Percentiles rank a stretch among this genome's conserved stretches.
Conservation (phyloP, 2,113 vertebrate genomes). For the Myotis lucifugus region DNA sequence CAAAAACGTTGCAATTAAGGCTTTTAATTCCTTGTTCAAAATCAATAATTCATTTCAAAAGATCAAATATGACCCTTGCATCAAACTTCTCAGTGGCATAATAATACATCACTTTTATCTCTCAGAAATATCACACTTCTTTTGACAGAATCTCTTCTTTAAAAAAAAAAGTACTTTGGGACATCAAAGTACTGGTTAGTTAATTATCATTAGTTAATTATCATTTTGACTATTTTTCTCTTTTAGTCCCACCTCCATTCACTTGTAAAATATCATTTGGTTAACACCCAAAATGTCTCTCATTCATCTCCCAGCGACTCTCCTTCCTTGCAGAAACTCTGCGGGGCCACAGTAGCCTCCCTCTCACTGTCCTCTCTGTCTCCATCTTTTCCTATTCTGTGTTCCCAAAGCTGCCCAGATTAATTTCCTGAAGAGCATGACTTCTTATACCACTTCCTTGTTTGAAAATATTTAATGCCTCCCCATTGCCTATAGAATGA, state of each 20-base stretch:
- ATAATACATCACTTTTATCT: neutral
- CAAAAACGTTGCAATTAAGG: neutral
- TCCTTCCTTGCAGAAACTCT: too few relatives aligned
- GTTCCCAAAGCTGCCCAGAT: neutral
- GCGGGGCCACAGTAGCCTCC: neutral
- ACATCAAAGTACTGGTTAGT: neutral
- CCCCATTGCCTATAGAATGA: neutral
- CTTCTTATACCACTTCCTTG: neutral
- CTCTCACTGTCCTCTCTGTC: neutral
- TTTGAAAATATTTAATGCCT: neutral
- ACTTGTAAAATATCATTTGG: neutral
- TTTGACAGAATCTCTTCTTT: neutral
- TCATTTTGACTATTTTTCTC: neutral
- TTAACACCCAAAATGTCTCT: neutral
- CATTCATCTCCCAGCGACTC: neutral
- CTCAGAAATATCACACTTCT: neutral
- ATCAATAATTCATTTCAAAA: neutral
- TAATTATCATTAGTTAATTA: neutral
- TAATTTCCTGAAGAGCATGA: neutral
- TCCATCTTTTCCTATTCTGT: accelerated
- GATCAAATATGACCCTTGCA: neutral
- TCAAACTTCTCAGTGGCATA: neutral
- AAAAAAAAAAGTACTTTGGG: neutral
- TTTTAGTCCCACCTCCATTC: neutral
- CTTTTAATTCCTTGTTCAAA: neutral